Base-by-base conservation (phyloP, 1,140 invertebrate genomes). In the Geopemphigus sp. region DNA sequence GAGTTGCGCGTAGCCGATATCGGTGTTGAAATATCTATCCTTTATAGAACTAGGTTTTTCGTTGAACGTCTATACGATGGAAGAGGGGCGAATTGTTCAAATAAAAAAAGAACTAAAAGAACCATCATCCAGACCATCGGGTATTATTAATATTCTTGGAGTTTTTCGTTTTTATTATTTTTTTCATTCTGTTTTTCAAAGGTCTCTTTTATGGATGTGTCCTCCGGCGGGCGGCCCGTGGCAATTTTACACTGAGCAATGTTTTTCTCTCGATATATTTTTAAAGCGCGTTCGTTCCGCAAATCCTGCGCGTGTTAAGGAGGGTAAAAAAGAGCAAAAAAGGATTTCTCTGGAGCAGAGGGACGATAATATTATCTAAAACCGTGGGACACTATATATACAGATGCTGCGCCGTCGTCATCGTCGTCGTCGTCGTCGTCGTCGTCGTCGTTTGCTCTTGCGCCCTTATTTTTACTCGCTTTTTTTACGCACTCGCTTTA, bases 281-380 rank as follows among this genome's bases (percentile, higher is more conserved):
- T 26, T 11, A 24, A 68, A 63, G 61, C n/a, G 50, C 19, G 15
- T 72, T 29, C 17, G 47, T 26, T 50, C 12, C 4, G 26, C 17
- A 26, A 72, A 26, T 72, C 47, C 22, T 29, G 8, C 4, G 47
- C 68, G 68, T 53, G 45, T 72, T 53, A 54, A 26, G 50, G n/a
- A n/a, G n/a, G n/a, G n/a, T n/a, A 14, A 73, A 73, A 76, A 45
- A 76, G 14, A 76, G 29, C 29, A 76, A 76, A 68, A 39, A 39
- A 57, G n/a, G 32, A 57, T 76, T 57, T 39, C 32, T 24, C n/a
- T 0, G 45, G 56, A 17, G 26, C 10, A 56, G 26, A 53, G 22
- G 24, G 29, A 22, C 26, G 72, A 56, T 74, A 39, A 57, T 74
- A 59, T 59, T 59, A 59, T 76, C n/a, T 39, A 56, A 57, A 24